Conservation (phyloP, 2,797 vertebrate species). For the Halcyon badia region DNA sequence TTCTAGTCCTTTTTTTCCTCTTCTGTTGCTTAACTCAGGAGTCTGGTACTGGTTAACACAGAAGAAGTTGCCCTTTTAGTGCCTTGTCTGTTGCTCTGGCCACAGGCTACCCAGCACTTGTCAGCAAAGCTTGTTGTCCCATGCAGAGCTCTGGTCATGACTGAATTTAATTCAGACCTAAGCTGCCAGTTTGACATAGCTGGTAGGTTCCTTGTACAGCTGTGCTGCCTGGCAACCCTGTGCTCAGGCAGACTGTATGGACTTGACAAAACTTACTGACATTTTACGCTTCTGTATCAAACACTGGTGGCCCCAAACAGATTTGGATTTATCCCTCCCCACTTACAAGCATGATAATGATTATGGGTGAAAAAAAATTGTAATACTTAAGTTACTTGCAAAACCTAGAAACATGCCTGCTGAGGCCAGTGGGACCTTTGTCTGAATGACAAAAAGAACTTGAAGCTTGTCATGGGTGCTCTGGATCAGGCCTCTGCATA, state of each 20-base stretch:
- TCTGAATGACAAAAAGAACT: neutral
- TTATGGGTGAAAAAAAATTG: neutral
- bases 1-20: neutral
- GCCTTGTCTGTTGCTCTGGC: neutral
- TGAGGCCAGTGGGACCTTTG: neutral
- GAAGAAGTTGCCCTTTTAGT: neutral
- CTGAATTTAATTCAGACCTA: neutral
- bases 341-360: neutral
- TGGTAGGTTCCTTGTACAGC: neutral
- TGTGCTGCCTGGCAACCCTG: neutral
- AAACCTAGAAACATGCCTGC: neutral
- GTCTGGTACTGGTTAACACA: neutral
- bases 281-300: neutral
- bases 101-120: neutral
- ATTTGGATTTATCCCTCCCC: neutral
- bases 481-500: neutral
- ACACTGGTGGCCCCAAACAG: neutral
- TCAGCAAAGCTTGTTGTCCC: neutral
- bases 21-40: neutral
- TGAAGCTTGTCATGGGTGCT: neutral
- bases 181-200: neutral
- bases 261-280: neutral
- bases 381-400: neutral
- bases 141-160: neutral
- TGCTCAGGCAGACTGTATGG: neutral